A percentile compares a stretch with the other conserved stretches of the same genome.
phyloP scores from a whole-genome alignment of 2,888 invertebrate genomes.

The Chrysotoxum bicinctum region DNA sequence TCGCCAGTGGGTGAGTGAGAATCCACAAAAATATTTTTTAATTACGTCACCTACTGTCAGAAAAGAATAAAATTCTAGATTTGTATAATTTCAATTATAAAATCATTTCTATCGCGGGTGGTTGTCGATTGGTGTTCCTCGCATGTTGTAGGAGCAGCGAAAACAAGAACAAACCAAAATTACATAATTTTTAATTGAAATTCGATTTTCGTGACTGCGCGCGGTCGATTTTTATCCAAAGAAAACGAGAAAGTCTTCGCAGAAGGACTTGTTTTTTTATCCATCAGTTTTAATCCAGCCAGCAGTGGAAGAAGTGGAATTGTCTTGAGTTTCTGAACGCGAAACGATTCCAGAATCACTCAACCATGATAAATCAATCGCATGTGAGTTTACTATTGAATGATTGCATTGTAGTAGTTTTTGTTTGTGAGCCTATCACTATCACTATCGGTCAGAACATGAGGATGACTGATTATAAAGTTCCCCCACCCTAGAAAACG shows the following conservation, averaged over 20 bases:
- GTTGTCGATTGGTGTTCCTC: not conserved
- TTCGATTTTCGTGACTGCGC: conserved; percentile 60
- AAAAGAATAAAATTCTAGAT: conserved; percentile 42
- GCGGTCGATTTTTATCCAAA: conserved; percentile 25
- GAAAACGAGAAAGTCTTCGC: not conserved
- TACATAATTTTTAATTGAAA: conserved; percentile 63
- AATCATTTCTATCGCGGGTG: conserved; percentile 33
- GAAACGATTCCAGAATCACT: not conserved
- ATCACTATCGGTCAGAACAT: not conserved
- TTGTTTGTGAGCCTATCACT: conserved; percentile 23
- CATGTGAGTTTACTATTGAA: conserved; percentile 50
- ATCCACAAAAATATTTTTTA: conserved; percentile 37
- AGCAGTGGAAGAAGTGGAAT: conserved; percentile 9
- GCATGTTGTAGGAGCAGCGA: not conserved
- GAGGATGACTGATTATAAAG: not conserved
- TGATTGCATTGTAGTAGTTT: not conserved
- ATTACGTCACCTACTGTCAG: conserved; percentile 69
- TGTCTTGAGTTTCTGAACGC: not conserved
- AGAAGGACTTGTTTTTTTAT: not conserved
- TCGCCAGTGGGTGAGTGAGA: conserved; percentile 42
- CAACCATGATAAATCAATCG: conserved; percentile 63
- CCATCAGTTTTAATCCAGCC: conserved; percentile 30
- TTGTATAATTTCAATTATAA: conserved; percentile 17
- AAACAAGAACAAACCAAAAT: conserved; percentile 27
- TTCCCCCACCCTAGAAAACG: not conserved